Evolutionary conservation across 2,797 vertebrate species (phyloP).

Genomic region (Cuniculus paca): DNA sequence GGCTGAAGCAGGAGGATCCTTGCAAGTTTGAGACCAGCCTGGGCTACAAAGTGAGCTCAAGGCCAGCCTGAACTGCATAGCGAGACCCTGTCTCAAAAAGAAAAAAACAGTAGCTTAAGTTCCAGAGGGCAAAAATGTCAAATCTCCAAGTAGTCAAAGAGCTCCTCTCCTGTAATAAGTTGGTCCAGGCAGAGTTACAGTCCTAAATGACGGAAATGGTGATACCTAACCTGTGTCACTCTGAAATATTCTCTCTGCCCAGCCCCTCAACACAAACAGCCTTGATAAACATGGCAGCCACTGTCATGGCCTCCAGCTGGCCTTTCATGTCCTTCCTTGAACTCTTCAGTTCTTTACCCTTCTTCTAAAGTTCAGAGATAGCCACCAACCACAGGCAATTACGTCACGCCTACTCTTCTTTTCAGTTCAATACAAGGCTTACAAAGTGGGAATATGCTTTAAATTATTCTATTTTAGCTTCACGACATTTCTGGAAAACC

Average conservation of each 20-base stretch:
- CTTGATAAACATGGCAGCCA: neutral
- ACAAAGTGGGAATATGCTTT: neutral
- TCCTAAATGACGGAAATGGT: neutral
- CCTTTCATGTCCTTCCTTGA: neutral
- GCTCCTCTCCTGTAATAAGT: neutral
- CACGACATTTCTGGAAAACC: neutral
- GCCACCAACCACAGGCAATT: neutral
- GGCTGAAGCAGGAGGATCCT: too few species aligned
- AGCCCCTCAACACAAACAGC: neutral
- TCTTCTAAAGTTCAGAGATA: neutral
- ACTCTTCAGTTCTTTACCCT: neutral
- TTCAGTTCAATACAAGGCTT: neutral
- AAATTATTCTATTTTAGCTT: neutral
- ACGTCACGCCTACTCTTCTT: neutral
- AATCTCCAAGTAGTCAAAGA: neutral
- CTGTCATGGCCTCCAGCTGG: neutral
- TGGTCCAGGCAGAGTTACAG: neutral
- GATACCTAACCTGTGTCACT: neutral
- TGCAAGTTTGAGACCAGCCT: too few species aligned
- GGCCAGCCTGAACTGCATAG: too few species aligned
- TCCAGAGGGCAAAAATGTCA: slow-evolving; percentile 25
- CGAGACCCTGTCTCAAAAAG: too few species aligned
- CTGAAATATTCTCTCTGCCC: fast-evolving
- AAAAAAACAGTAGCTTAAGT: neutral
- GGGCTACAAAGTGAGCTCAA: too few species aligned